Percentiles rank a stretch among this genome's conserved stretches.
These are phyloP conservation scores for Halesus radiatus DNA, from an alignment of 1,140 invertebrate species.

Conservation along the genomic window DNA sequence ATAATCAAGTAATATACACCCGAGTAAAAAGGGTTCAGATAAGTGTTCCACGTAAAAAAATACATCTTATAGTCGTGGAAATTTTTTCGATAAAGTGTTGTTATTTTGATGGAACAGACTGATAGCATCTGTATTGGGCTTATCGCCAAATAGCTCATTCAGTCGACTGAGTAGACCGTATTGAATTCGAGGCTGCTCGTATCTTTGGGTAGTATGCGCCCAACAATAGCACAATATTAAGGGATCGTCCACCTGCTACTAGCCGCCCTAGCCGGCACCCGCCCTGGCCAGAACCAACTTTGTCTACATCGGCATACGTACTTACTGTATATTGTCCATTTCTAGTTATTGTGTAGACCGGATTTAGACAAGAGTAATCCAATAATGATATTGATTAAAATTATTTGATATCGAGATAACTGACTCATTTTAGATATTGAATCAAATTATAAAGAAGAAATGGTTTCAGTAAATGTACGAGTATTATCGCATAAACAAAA, in stretches of 20 bases:
- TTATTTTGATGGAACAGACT: background rate
- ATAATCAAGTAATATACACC: background rate
- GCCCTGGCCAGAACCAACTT: background rate
- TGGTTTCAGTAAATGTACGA: no score
- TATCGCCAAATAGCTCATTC: constrained; percentile 26
- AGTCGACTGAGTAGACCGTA: background rate
- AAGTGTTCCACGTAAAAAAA: background rate
- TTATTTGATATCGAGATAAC: no score
- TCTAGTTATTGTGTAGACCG: no score
- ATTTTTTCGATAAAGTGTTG: background rate
- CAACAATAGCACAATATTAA: constrained; percentile 1
- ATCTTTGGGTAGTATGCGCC: constrained; percentile 3
- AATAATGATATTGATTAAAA: no score
- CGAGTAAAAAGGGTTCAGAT: background rate
- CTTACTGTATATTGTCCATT: no score
- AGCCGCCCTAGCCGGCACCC: no score
- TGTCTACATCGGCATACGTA: no score
- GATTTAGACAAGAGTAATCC: no score
- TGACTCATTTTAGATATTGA: no score
- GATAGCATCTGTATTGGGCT: background rate
- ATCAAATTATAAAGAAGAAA: no score
- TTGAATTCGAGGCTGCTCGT: constrained; percentile 17
- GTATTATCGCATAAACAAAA: no score
- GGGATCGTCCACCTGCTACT: constrained; percentile 7
- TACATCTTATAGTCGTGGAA: background rate